Conservation (phyloP, 1,140 invertebrate genomes). For the Neomicropteryx cornuta region DNA sequence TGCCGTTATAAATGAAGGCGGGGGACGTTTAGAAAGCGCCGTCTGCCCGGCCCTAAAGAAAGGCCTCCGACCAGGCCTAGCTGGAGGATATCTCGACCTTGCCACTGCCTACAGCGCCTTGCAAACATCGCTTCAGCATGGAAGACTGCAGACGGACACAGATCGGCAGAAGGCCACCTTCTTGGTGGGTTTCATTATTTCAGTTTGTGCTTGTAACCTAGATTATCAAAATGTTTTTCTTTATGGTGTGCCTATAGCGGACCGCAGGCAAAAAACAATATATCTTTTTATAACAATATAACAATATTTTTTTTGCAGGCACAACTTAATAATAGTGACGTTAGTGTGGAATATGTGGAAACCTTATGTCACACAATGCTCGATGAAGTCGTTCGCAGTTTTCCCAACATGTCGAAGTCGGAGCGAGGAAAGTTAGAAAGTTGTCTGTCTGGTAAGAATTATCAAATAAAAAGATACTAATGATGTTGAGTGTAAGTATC, state of each 20-base stretch:
- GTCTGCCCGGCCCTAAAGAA: conserved; percentile 67
- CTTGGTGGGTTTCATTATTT: conserved; percentile 43
- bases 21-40: conserved; percentile 77
- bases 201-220: not conserved
- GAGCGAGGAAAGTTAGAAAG: conserved; percentile 64
- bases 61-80: conserved; percentile 73
- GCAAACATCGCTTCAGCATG: conserved; percentile 71
- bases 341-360: conserved; percentile 81
- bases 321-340: conserved; percentile 90
- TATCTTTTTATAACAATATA: conserved; percentile 5
- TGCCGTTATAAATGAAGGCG: conserved; percentile 92
- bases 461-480: too few species aligned
- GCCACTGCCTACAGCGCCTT: conserved; percentile 70
- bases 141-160: conserved; percentile 69
- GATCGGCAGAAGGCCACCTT: conserved; percentile 63
- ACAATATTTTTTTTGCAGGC: conserved; percentile 41
- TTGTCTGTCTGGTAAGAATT: conserved; percentile 45
- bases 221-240: too few species aligned
- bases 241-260: too few species aligned
- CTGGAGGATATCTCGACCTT: conserved; percentile 73
- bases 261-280: not conserved
- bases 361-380: conserved; percentile 58
- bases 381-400: conserved; percentile 52
- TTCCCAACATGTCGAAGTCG: conserved; percentile 47
- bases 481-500: too few species aligned